Conservation (phyloP, 2,797 vertebrate species). For the Bucorvus abyssinicus region DNA sequence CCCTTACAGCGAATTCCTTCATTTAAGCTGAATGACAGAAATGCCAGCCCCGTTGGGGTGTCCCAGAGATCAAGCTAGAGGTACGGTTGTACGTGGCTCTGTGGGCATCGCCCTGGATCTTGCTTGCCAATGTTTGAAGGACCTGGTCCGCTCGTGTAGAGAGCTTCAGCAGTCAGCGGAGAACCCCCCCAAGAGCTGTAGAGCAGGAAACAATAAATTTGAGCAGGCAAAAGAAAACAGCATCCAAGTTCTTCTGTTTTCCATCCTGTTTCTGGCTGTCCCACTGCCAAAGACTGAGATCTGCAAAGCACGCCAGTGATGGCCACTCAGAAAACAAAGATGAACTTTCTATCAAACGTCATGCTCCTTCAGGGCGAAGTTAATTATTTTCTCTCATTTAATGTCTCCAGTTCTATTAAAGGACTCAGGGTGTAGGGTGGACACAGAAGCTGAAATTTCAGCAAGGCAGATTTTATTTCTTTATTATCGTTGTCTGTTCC, state of each 20-base stretch:
- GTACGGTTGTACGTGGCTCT: neutral
- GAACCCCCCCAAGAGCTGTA: neutral
- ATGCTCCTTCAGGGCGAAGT: neutral
- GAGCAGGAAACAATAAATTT: neutral
- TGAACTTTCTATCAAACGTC: neutral
- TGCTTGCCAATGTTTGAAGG: neutral
- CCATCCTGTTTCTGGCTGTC: neutral
- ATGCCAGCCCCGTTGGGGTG: neutral
- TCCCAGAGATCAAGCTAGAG: neutral
- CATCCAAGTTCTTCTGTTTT: neutral
- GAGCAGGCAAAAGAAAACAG: neutral
- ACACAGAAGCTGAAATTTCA: slow-evolving; percentile 27
- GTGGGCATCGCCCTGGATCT: neutral
- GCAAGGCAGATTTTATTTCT: slow-evolving; percentile 8
- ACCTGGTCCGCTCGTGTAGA: neutral
- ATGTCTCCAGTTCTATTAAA: neutral
- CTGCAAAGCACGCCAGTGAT: neutral
- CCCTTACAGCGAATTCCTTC: neutral
- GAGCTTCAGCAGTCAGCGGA: neutral
- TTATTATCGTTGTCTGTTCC: neutral
- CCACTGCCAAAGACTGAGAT: neutral
- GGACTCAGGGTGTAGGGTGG: neutral
- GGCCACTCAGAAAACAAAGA: neutral
- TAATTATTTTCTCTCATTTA: neutral
- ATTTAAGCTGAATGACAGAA: neutral